Percentiles rank a stretch among this genome's conserved stretches.
These are phyloP conservation scores for Trypoxylon attenuatum DNA, from an alignment of 2,888 invertebrate genomes.

Conservation along the genomic window DNA sequence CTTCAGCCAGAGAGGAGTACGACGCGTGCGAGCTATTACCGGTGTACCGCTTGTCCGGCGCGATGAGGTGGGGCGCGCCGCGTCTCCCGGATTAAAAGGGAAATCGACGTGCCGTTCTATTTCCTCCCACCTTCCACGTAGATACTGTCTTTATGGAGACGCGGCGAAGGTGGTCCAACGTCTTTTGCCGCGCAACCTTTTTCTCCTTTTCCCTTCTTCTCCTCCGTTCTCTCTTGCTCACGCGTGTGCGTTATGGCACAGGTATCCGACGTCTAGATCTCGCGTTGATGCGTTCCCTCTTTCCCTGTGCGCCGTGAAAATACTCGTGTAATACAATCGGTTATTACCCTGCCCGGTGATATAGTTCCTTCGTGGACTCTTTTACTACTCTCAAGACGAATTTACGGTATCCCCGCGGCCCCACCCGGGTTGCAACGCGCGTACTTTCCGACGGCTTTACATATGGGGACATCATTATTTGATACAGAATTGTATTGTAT, in stretches of 20 bases:
- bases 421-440: too few relatives aligned
- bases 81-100: slow-evolving; percentile 46
- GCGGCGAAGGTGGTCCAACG: slow-evolving; percentile 49
- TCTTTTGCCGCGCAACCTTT: slow-evolving; percentile 35
- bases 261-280: not conserved
- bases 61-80: not conserved
- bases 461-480: slow-evolving; percentile 34
- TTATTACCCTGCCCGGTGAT: not conserved
- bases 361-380: not conserved
- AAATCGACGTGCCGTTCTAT: slow-evolving; percentile 49
- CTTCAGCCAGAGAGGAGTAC: slow-evolving; percentile 16
- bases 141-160: slow-evolving; percentile 46
- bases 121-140: slow-evolving; percentile 38
- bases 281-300: not conserved
- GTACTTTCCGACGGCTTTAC: not conserved
- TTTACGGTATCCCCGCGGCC: not conserved
- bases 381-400: not conserved
- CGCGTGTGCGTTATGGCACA: not conserved
- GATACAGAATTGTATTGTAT: slow-evolving; percentile 43
- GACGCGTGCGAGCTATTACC: slow-evolving; percentile 58
- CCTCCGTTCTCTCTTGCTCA: too few relatives aligned
- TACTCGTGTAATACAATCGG: not conserved
- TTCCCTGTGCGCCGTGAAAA: not conserved
- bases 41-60: too few relatives aligned
- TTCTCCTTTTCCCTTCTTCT: too few relatives aligned